phyloP scores from a whole-genome alignment of 37 sponge, comb jelly and placozoan species.

The Aphrocallistes beatrix region DNA sequence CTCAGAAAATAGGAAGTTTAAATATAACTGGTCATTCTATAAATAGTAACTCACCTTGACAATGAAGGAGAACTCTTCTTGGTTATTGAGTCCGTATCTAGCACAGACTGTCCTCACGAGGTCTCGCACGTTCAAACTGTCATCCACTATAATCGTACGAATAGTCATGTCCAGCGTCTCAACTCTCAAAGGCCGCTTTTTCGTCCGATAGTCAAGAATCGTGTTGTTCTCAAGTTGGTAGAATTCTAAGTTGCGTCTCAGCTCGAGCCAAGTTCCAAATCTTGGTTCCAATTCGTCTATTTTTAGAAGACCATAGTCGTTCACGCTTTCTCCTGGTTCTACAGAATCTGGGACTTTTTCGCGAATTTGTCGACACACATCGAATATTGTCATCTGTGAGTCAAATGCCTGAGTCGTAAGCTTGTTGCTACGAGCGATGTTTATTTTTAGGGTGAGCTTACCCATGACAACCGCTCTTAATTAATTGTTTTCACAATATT shows the following conservation, averaged over 20 bases:
- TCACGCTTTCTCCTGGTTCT: conserved; percentile 38
- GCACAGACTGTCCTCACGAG: conserved; percentile 68
- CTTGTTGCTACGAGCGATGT: conserved; percentile 74
- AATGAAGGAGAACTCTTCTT: conserved; percentile 89
- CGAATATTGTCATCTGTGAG: conserved; percentile 81
- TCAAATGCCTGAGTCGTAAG: conserved; percentile 73
- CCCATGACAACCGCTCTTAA: conserved; percentile 27
- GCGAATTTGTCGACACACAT: conserved; percentile 77
- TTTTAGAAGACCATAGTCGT: conserved; percentile 81
- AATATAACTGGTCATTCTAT: too few relatives aligned
- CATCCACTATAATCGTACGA: conserved; percentile 84
- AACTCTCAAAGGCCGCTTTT: conserved; percentile 79
- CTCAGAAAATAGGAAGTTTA: too few relatives aligned
- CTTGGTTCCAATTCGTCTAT: conserved; percentile 85
- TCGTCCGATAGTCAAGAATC: conserved; percentile 83
- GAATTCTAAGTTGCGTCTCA: conserved; percentile 73
- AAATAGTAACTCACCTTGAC: conserved; percentile 41
- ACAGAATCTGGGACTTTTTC: conserved; percentile 84
- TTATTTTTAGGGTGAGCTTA: conserved; percentile 63
- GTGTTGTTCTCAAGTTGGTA: conserved; percentile 83
- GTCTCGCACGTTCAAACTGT: conserved; percentile 87
- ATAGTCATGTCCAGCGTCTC: conserved; percentile 77
- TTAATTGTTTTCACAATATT: too few relatives aligned
- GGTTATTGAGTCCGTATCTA: conserved; percentile 62
- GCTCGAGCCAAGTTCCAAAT: conserved; percentile 86